Evolutionary conservation across 1,140 invertebrate genomes (phyloP).

Genomic region (Lithobius niger): DNA sequence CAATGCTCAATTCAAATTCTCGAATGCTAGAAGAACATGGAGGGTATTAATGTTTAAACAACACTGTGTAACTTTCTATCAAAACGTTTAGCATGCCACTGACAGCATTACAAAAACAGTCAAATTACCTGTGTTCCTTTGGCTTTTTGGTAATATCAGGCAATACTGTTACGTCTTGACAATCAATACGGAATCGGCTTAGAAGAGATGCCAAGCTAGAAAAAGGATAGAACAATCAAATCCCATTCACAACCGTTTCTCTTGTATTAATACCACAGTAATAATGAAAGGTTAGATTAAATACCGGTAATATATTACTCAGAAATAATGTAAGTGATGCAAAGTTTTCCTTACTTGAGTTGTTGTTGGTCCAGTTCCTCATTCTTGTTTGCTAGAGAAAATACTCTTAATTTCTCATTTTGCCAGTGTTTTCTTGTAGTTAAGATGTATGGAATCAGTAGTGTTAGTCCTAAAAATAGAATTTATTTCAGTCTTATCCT

Average conservation of each 20-base stretch:
- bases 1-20: not conserved
- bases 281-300: too few species aligned
- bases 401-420: constrained; percentile 73
- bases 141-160: constrained; percentile 64
- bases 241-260: too few species aligned
- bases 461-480: constrained; percentile 59
- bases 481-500: too few species aligned
- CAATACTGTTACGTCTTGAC: constrained; percentile 76
- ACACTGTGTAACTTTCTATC: not conserved
- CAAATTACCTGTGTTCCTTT: constrained; percentile 27
- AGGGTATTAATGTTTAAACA: not conserved
- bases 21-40: not conserved
- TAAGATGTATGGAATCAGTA: constrained; percentile 84
- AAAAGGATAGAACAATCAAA: too few species aligned
- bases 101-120: too few species aligned
- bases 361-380: constrained; percentile 39
- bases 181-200: constrained; percentile 85
- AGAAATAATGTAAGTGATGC: too few species aligned
- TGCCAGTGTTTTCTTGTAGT: constrained; percentile 69
- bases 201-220: constrained; percentile 80
- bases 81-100: too few species aligned
- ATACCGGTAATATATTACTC: too few species aligned
- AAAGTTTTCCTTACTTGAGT: constrained; percentile 33
- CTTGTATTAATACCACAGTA: too few species aligned
- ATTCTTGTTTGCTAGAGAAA: constrained; percentile 71